These are phyloP conservation scores for Xenentodon cancila DNA, from an alignment of 2,797 vertebrate species.

Conservation along the genomic window DNA sequence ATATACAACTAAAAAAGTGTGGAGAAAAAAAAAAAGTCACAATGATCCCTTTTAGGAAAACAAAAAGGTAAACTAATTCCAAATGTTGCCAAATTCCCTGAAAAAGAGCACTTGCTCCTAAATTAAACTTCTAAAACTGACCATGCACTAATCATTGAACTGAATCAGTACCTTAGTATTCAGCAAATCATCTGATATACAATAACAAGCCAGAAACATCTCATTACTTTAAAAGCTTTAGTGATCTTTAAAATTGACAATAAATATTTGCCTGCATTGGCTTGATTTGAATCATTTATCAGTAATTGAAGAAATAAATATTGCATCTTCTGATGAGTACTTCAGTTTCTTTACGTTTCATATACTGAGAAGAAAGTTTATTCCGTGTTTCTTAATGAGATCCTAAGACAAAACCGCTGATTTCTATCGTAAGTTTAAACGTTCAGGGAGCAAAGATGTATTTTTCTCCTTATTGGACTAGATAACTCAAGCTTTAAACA, in stretches of 20 bases:
- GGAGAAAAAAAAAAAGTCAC: conserved; percentile 12
- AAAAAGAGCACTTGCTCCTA: conserved; percentile 21
- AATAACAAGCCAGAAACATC: conserved; percentile 3
- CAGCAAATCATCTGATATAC: conserved; percentile 13
- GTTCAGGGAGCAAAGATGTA: neutral
- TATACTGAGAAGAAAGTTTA: conserved; percentile 13
- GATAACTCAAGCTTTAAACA: neutral
- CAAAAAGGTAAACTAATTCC: conserved; percentile 30
- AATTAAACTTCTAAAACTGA: conserved; percentile 21
- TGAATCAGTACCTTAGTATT: conserved; percentile 13
- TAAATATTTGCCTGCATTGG: neutral
- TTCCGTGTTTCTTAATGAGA: neutral
- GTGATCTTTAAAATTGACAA: conserved; percentile 5
- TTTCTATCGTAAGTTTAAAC: conserved; percentile 4
- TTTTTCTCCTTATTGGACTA: neutral
- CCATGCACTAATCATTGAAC: conserved; percentile 37
- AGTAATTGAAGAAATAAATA: conserved; percentile 13
- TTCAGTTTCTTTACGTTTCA: conserved; percentile 26
- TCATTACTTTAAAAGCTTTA: conserved; percentile 21
- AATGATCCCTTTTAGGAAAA: conserved; percentile 39
- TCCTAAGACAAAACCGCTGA: neutral
- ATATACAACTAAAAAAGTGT: conserved; percentile 26
- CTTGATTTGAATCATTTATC: conserved; percentile 2
- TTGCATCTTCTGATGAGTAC: conserved; percentile 19
- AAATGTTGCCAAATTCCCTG: conserved; percentile 28